Evolutionary conservation across 30 jellyfish, hydroid and myxozoan species (phyloP).

Genomic region (Chironex yamaguchii): DNA sequence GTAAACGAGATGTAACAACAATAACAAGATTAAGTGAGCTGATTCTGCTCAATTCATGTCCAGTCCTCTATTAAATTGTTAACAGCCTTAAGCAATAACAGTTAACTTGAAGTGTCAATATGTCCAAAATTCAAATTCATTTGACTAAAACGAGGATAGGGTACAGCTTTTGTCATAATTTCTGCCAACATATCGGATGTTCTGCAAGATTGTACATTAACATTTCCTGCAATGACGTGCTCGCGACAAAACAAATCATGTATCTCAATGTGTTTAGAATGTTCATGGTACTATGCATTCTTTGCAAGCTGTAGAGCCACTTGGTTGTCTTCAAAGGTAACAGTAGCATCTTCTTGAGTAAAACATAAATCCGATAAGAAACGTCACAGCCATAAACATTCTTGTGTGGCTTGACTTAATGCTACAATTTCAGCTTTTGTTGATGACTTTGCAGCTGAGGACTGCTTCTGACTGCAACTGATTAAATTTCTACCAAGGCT

Average conservation of each 20-base stretch:
- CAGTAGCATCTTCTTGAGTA: constrained; percentile 34
- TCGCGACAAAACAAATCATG: constrained; percentile 43
- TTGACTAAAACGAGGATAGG: neutral
- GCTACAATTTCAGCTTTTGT: constrained; percentile 50
- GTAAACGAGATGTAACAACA: too few relatives aligned
- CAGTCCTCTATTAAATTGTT: too few relatives aligned
- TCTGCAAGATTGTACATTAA: constrained; percentile 19
- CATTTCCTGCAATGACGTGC: constrained; percentile 3
- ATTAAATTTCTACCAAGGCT: constrained; percentile 5
- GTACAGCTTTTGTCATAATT: constrained; percentile 35
- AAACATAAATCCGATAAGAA: too few relatives aligned
- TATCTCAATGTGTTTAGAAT: constrained; percentile 37
- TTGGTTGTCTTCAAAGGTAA: constrained; percentile 46
- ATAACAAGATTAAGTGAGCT: too few relatives aligned
- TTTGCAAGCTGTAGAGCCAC: constrained; percentile 21
- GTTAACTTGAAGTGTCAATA: too few relatives aligned
- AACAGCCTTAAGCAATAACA: constrained; percentile 14
- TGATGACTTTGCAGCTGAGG: constrained; percentile 38
- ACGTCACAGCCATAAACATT: too few relatives aligned
- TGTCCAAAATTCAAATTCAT: constrained; percentile 4
- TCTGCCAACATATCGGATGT: constrained; percentile 47
- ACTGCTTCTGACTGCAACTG: constrained; percentile 41
- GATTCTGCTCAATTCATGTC: too few relatives aligned
- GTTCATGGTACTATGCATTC: constrained; percentile 33
- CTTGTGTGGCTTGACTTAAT: too few relatives aligned